Evolutionary conservation across 2,888 invertebrate species (phyloP).

Genomic region (Eupithecia exiguata): DNA sequence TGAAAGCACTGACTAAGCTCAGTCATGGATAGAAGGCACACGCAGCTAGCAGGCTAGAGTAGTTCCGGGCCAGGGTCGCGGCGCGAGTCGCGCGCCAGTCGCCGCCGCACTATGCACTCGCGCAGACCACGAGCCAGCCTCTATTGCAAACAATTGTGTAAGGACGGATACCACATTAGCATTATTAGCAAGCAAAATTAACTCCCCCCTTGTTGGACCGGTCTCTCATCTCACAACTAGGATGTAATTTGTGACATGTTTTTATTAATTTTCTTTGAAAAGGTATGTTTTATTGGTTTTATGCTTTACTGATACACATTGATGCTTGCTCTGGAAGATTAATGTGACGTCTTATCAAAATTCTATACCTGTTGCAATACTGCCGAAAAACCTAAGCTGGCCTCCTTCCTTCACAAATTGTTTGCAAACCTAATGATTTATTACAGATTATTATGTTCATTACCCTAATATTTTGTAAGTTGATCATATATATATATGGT

Average conservation of each 20-base stretch:
- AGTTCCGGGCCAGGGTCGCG: constrained; percentile 37
- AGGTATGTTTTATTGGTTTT: constrained; percentile 82
- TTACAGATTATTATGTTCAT: constrained; percentile 50
- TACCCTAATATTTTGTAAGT: constrained; percentile 15
- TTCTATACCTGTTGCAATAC: constrained; percentile 52
- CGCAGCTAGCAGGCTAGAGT: constrained; percentile 49
- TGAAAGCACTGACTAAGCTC: constrained; percentile 56
- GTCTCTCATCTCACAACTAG: constrained; percentile 64
- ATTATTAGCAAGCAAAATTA: constrained; percentile 71
- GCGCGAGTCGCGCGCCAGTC: constrained; percentile 27
- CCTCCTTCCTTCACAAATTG: constrained; percentile 93
- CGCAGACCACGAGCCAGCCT: constrained; percentile 50
- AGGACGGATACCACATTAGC: constrained; percentile 81
- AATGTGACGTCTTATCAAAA: constrained; percentile 66
- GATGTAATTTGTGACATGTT: constrained; percentile 80
- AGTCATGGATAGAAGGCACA: constrained; percentile 50
- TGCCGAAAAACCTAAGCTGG: constrained; percentile 82
- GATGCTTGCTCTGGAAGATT: constrained; percentile 74
- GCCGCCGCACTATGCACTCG: constrained; percentile 20
- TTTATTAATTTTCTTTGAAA: constrained; percentile 81
- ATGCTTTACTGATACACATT: constrained; percentile 68
- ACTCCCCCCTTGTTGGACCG: constrained; percentile 63
- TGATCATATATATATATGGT: not conserved
- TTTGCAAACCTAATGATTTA: constrained; percentile 87
- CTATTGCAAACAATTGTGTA: constrained; percentile 84